Evolutionary conservation across 2,113 vertebrate species (phyloP).

Genomic region (Aspidoscelis tigris): DNA sequence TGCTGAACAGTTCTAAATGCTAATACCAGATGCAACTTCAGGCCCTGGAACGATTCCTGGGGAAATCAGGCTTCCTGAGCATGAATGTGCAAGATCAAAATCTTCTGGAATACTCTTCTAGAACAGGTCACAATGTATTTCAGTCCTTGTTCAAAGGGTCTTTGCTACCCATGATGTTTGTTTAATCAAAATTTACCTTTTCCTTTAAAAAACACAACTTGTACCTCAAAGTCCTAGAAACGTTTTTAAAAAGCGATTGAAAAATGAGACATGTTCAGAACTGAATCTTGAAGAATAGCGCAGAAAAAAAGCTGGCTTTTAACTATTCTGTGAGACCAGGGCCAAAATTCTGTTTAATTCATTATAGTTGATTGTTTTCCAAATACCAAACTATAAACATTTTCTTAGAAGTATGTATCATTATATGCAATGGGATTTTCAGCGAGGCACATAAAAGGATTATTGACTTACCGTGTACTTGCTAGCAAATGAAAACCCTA

Average conservation of each 20-base stretch:
- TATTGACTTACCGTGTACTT: neutral
- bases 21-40: neutral
- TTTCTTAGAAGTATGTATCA: too few relatives aligned
- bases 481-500: neutral
- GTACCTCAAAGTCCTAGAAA: neutral
- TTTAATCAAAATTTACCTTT: conserved; percentile 24
- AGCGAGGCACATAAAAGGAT: too few relatives aligned
- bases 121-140: neutral
- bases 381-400: too few relatives aligned
- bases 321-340: too few relatives aligned
- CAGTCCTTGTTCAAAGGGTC: conserved; percentile 13
- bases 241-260: too few relatives aligned
- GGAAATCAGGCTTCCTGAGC: neutral
- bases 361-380: too few relatives aligned
- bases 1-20: neutral
- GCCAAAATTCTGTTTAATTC: too few relatives aligned
- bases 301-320: too few relatives aligned
- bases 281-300: too few relatives aligned
- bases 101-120: conserved; percentile 12
- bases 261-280: too few relatives aligned
- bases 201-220: neutral
- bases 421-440: neutral
- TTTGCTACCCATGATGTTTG: conserved; percentile 33
- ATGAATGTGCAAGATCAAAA: neutral
- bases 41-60: neutral